Evolutionary conservation across 2,888 invertebrate genomes (phyloP).

Genomic region (Neoitamus cyanurus): DNA sequence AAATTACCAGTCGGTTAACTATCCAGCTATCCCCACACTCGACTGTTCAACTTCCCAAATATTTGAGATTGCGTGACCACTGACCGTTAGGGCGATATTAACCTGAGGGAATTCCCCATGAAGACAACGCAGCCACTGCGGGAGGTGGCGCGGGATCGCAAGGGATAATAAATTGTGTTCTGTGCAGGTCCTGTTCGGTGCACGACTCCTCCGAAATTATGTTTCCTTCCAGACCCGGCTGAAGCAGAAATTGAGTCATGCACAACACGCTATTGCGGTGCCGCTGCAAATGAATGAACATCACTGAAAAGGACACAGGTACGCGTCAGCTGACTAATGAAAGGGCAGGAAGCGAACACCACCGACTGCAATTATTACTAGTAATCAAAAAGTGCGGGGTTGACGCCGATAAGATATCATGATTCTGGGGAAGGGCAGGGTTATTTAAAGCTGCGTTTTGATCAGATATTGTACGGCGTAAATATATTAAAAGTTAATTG

Average conservation of each 20-base stretch:
- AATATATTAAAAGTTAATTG: too few species aligned
- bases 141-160: neutral
- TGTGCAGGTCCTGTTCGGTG: neutral
- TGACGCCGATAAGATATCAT: neutral
- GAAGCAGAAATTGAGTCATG: neutral
- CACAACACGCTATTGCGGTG: neutral
- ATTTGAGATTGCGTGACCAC: neutral
- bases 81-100: neutral
- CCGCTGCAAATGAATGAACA: neutral
- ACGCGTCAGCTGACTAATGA: neutral
- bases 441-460: neutral
- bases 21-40: neutral
- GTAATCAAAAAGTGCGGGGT: neutral
- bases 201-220: neutral
- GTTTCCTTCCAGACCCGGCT: neutral
- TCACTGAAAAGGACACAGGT: neutral
- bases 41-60: neutral
- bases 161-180: neutral
- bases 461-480: too few species aligned
- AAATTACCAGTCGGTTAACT: neutral
- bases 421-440: neutral
- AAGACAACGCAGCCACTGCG: neutral
- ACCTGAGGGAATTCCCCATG: neutral
- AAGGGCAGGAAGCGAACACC: neutral
- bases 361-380: neutral